Conservation (phyloP, 2,797 vertebrate species). For the Melanotaenia pygmaea region DNA sequence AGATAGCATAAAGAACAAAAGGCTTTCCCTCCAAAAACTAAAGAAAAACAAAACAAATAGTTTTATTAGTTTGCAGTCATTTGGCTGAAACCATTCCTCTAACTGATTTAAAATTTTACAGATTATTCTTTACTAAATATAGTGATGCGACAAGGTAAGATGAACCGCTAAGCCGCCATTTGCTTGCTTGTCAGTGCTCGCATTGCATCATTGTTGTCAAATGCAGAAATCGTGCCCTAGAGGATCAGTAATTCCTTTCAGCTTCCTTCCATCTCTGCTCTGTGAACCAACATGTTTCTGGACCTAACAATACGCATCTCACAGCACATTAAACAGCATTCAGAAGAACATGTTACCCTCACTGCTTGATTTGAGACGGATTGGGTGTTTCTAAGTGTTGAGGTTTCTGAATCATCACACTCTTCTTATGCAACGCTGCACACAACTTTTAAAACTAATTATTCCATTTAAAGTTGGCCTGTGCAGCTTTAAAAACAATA, state of each 20-base stretch:
- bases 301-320: neutral
- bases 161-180: constrained; percentile 20
- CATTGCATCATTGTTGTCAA: constrained; percentile 32
- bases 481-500: neutral
- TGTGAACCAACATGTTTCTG: neutral
- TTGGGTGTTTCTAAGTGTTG: neutral
- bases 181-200: constrained; percentile 53
- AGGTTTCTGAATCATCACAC: constrained; percentile 6
- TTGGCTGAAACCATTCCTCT: constrained; percentile 23
- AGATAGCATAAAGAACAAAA: constrained; percentile 40
- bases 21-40: constrained; percentile 46
- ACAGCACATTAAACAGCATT: constrained; percentile 5
- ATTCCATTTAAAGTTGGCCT: neutral
- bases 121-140: constrained; percentile 82
- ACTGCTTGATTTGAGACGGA: constrained; percentile 17
- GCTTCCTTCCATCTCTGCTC: constrained; percentile 22
- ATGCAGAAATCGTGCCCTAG: constrained; percentile 12
- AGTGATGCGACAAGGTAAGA: constrained; percentile 77
- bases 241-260: constrained; percentile 4
- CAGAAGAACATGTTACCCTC: neutral
- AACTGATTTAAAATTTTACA: constrained; percentile 64
- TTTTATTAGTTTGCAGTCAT: neutral
- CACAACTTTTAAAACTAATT: neutral
- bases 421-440: neutral
- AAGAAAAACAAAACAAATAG: neutral